Conservation (phyloP, 2,797 vertebrate species). For the Petrocephalus sullivani region DNA sequence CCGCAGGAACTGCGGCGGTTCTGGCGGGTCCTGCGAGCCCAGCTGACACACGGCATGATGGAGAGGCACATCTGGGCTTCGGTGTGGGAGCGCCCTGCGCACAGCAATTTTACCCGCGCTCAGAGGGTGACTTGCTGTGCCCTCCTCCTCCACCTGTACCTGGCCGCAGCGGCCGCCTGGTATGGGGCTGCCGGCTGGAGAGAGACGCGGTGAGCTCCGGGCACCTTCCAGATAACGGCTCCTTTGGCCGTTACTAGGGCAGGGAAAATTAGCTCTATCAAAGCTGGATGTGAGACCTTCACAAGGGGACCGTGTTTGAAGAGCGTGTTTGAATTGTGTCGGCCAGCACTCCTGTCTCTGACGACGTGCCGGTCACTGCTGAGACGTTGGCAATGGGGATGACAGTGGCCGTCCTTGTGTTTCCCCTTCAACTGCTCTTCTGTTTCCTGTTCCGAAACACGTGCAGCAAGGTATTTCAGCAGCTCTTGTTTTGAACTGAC, state of each 20-base stretch:
- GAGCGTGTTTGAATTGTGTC: neutral
- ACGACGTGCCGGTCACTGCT: constrained; percentile 44
- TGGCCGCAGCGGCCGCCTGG: constrained; percentile 64
- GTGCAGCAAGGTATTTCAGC: constrained; percentile 50
- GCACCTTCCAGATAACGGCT: neutral
- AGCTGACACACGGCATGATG: constrained; percentile 60
- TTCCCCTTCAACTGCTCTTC: constrained; percentile 66
- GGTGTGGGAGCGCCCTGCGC: constrained; percentile 62
- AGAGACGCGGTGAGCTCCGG: constrained; percentile 49
- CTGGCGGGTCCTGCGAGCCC: constrained; percentile 55
- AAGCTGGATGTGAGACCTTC: neutral
- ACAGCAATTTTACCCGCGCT: constrained; percentile 63
- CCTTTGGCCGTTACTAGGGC: neutral
- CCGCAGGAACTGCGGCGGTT: constrained; percentile 65
- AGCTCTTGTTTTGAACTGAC: neutral
- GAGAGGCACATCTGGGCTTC: constrained; percentile 73
- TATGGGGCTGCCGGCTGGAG: constrained; percentile 58
- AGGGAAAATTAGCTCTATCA: neutral
- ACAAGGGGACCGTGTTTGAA: neutral
- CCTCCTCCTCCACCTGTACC: constrained; percentile 62
- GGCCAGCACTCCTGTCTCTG: constrained; percentile 53
- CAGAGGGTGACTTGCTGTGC: constrained; percentile 67
- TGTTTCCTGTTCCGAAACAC: constrained; percentile 63
- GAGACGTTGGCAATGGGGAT: constrained; percentile 63
- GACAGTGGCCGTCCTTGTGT: constrained; percentile 54